These are phyloP conservation scores for Rousettus leschenaultii DNA, from an alignment of 2,113 vertebrate genomes.

Conservation along the genomic window DNA sequence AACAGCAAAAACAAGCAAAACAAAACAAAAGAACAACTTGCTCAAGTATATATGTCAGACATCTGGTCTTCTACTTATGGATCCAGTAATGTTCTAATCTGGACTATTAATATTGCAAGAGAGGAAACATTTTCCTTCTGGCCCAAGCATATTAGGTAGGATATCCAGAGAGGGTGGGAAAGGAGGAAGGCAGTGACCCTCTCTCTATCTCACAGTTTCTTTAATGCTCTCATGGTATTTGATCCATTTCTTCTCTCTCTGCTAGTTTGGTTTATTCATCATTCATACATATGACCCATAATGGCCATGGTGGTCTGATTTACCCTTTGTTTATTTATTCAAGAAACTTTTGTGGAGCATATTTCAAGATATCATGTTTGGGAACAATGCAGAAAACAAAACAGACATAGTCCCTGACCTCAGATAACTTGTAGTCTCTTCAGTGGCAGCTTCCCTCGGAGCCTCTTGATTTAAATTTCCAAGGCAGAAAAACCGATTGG, in stretches of 20 bases:
- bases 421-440: fast-evolving
- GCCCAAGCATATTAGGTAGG: not conserved
- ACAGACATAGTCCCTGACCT: not conserved
- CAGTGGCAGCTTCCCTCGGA: not conserved
- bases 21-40: not conserved
- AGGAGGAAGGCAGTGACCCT: not conserved
- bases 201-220: not conserved
- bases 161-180: too few species aligned
- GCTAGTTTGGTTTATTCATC: not conserved
- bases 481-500: not conserved
- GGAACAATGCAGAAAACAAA: not conserved
- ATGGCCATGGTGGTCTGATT: not conserved
- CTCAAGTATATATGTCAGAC: not conserved
- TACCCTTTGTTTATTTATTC: not conserved
- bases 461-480: not conserved
- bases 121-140: not conserved
- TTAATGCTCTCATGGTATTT: fast-evolving
- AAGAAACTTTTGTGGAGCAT: not conserved
- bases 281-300: not conserved
- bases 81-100: not conserved
- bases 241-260: not conserved
- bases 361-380: not conserved
- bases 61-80: not conserved
- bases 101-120: not conserved
- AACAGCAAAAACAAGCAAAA: not conserved